phyloP scores from a whole-genome alignment of 1,140 invertebrate species.

The Lepidurus packardi region DNA sequence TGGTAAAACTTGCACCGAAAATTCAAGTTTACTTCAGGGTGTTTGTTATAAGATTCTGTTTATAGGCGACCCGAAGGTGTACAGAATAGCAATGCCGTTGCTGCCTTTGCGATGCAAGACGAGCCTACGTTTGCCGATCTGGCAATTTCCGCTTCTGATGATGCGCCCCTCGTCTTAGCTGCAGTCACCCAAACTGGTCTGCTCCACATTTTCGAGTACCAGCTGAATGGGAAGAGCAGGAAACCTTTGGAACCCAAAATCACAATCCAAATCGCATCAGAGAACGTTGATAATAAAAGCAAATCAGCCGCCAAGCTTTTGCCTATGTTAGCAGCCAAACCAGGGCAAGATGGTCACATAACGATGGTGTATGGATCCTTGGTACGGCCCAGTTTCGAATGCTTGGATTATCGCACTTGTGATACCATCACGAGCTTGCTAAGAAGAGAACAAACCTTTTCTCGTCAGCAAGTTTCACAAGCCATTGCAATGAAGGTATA shows the following conservation, averaged over 20 bases:
- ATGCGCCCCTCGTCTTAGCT: slow-evolving; percentile 51
- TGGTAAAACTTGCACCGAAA: slow-evolving; percentile 48
- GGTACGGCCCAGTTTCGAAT: slow-evolving; percentile 56
- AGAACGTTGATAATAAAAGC: slow-evolving; percentile 43
- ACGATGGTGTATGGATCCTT: slow-evolving; percentile 54
- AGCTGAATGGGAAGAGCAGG: slow-evolving; percentile 60
- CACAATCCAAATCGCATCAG: slow-evolving; percentile 61
- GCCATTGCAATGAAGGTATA: background rate
- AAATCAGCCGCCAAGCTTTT: slow-evolving; percentile 51
- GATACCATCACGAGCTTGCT: slow-evolving; percentile 28
- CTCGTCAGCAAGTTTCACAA: background rate
- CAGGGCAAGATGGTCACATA: slow-evolving; percentile 45
- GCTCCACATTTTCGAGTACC: slow-evolving; percentile 67
- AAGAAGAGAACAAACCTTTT: slow-evolving; percentile 17
- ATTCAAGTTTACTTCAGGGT: background rate
- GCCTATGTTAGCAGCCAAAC: slow-evolving; percentile 48
- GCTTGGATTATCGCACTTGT: slow-evolving; percentile 22
- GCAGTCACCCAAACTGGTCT: slow-evolving; percentile 66
- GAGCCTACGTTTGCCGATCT: slow-evolving; percentile 53
- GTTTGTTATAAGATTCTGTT: slow-evolving; percentile 28
- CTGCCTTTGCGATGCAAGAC: slow-evolving; percentile 59
- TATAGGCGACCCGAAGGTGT: slow-evolving; percentile 40
- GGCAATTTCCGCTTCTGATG: slow-evolving; percentile 42
- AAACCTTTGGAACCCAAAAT: slow-evolving; percentile 67
- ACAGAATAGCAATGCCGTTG: slow-evolving; percentile 42